These are phyloP conservation scores for Habropoda laboriosa DNA, from an alignment of 1,140 invertebrate species.

Conservation along the genomic window DNA sequence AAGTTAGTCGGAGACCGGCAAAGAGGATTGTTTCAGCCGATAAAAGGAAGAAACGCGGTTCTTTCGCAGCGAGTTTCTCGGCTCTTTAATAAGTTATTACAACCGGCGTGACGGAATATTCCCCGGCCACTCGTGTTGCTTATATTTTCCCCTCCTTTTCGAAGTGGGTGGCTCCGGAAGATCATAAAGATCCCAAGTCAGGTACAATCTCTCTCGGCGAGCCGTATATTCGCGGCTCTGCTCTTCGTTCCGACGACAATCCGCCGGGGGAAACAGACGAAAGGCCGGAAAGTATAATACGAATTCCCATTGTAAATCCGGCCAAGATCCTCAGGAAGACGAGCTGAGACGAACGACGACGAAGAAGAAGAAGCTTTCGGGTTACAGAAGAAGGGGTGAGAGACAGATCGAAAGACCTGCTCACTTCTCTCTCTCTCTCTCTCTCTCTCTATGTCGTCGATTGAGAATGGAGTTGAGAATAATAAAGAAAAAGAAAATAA, in stretches of 20 bases:
- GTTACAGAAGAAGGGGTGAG: not conserved
- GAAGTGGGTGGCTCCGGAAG: not conserved
- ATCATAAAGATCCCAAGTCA: constrained; percentile 37
- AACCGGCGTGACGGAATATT: not conserved
- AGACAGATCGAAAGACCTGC: constrained; percentile 37
- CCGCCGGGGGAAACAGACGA: constrained; percentile 33
- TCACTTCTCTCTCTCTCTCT: not conserved
- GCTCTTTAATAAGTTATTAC: constrained; percentile 41
- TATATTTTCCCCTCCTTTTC: constrained; percentile 11
- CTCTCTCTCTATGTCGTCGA: constrained; percentile 6
- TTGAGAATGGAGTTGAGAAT: constrained; percentile 39
- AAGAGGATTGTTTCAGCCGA: constrained; percentile 18
- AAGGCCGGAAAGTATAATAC: constrained; percentile 30
- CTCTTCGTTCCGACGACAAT: constrained; percentile 35
- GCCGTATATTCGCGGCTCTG: constrained; percentile 23
- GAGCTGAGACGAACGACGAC: not conserved
- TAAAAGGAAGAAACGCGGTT: constrained; percentile 12
- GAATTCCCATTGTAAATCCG: constrained; percentile 43
- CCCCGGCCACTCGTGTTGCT: not conserved
- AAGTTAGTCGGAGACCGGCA: not conserved
- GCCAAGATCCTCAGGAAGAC: constrained; percentile 24
- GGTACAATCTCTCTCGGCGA: constrained; percentile 29
- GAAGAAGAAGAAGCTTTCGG: too few relatives aligned
- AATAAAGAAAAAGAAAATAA: constrained; percentile 30
- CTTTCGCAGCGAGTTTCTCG: not conserved